Evolutionary conservation across 2,797 vertebrate genomes (phyloP).

Genomic region (Vultur gryphus): DNA sequence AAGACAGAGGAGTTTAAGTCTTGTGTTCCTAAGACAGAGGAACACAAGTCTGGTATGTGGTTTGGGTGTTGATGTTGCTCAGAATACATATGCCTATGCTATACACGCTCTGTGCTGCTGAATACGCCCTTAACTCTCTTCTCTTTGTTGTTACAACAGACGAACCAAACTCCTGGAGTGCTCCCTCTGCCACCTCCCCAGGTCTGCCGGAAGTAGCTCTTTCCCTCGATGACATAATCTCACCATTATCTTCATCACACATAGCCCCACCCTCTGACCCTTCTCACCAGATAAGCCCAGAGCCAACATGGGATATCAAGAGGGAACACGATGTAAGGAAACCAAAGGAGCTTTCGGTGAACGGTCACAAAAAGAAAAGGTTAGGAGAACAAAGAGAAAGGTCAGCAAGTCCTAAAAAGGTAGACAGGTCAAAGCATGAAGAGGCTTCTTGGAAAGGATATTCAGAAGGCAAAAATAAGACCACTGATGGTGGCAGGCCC

Average conservation of each 20-base stretch:
- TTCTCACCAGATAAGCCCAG: conserved; percentile 85
- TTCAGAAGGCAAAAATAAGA: conserved; percentile 74
- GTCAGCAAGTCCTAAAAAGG: conserved; percentile 83
- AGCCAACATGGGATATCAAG: conserved; percentile 86
- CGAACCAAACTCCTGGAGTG: conserved; percentile 91
- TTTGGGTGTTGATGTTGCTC: neutral
- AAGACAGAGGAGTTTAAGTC: neutral
- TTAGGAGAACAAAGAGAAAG: conserved; percentile 83
- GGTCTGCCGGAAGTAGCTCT: conserved; percentile 96
- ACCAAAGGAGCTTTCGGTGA: conserved; percentile 82
- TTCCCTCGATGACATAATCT: conserved; percentile 86
- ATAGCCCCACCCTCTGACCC: conserved; percentile 87
- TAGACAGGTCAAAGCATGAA: conserved; percentile 79
- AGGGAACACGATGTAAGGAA: conserved; percentile 81
- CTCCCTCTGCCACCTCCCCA: conserved; percentile 93
- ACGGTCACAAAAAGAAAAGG: conserved; percentile 82
- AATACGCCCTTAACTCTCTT: neutral
- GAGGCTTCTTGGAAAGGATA: conserved; percentile 77
- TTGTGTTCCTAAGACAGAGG: neutral
- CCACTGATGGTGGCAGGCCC: conserved; percentile 84
- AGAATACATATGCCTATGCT: neutral
- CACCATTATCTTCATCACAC: conserved; percentile 92
- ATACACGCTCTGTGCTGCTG: neutral
- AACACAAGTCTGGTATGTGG: too few species aligned
- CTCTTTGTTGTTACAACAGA: conserved; percentile 79